These are phyloP conservation scores for Electrona antarctica DNA, from an alignment of 2,113 vertebrate genomes.

Conservation along the genomic window DNA sequence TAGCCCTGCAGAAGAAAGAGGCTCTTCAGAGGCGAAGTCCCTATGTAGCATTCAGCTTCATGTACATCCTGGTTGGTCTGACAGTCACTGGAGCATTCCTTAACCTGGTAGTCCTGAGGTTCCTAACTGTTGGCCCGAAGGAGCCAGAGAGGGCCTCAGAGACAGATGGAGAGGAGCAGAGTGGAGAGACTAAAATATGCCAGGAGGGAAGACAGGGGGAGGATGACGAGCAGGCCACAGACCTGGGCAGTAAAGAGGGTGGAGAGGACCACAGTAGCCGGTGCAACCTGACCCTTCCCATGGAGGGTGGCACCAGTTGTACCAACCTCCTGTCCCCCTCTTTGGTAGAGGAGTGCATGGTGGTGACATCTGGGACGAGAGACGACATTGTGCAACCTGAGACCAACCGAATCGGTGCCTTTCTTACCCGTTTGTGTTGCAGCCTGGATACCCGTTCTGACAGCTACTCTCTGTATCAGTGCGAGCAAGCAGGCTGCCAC, in stretches of 20 bases:
- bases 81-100: constrained; percentile 89
- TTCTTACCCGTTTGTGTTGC: constrained; percentile 79
- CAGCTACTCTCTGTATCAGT: constrained; percentile 58
- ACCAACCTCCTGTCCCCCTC: constrained; percentile 79
- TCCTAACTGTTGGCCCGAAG: constrained; percentile 84
- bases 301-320: constrained; percentile 78
- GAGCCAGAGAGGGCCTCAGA: constrained; percentile 32
- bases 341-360: constrained; percentile 61
- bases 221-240: constrained; percentile 14
- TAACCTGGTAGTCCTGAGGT: constrained; percentile 89
- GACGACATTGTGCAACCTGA: not conserved
- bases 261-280: constrained; percentile 54
- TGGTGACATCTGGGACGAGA: constrained; percentile 42
- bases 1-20: constrained; percentile 87
- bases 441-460: constrained; percentile 46
- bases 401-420: constrained; percentile 51
- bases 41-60: constrained; percentile 89
- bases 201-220: constrained; percentile 46
- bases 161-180: constrained; percentile 16
- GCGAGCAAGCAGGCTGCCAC: constrained; percentile 73
- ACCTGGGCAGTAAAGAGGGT: constrained; percentile 19
- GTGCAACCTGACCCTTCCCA: constrained; percentile 74
- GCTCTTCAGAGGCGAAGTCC: constrained; percentile 84
- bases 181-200: constrained; percentile 47
- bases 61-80: constrained; percentile 90